Evolutionary conservation across 1,140 invertebrate species (phyloP), one percentile per base, ranked within the genome.

Genomic region (Rhyacophila brunnea): DNA sequence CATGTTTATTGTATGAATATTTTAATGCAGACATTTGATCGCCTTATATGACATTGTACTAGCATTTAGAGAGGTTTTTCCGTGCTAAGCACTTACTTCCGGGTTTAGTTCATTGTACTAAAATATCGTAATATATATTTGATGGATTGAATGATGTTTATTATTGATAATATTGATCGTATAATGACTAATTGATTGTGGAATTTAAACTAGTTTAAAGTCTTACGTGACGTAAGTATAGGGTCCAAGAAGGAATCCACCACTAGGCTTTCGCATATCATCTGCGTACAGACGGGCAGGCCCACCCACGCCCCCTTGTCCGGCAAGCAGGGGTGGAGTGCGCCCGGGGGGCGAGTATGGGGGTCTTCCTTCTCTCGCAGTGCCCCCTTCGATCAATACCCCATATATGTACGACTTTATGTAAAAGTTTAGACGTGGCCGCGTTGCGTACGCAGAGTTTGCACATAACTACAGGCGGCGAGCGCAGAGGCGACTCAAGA

Each of bases 331-430:
- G 40, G 20, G 19, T 3, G 9, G 23, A 28, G 23, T 28, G 23
- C 45, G 40, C 50, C 58, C 45, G 18, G 34, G 38, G 38, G 42
- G 44, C 17, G 40, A 15, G 57, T 32, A 40, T 28, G 34, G 44
- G 11, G 47, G 35, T 49, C 55, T 58, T 58, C 55, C 60, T 63
- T 63, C 60, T 54, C 60, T 50, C 13, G 34, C 50, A 42, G 40
- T 38, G 51, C 60, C 60, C 60, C 56, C 47, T 54, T 53, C 60
- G 60, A 63, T 63, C 60, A 63, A 63, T 63, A 63, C 60, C 60
- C 60, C 60, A 63, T 63, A 63, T 63, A 63, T 63, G 60, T 63
- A 63, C 60, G 60, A 63, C 60, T 63, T 63, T 63, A 63, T 63
- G 60, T 63, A 63, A 63, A 63, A 63, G 60, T 63, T 63, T 63